Conservation (phyloP, 2,113 vertebrate genomes). For the Semnornis frantzii region DNA sequence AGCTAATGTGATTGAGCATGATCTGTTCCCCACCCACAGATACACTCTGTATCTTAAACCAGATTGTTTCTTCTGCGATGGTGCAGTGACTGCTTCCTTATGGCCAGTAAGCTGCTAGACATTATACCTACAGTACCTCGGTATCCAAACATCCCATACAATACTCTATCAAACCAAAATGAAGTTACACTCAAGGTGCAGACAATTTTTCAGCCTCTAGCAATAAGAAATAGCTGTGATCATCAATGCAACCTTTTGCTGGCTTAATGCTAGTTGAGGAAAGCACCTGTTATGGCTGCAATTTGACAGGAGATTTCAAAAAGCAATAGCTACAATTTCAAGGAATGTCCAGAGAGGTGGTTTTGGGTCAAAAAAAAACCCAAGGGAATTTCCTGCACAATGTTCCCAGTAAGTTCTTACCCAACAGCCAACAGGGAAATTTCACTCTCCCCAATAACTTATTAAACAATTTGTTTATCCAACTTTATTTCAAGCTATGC, state of each 20-base stretch:
- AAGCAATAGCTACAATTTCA: not conserved
- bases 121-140: not conserved
- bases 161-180: not conserved
- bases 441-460: not conserved
- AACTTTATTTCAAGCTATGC: not conserved
- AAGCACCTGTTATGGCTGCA: not conserved
- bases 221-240: not conserved
- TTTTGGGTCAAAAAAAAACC: not conserved
- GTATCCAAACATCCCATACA: not conserved
- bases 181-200: not conserved
- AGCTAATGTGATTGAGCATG: accelerated
- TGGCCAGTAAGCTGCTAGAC: not conserved
- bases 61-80: not conserved
- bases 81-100: not conserved
- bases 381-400: not conserved
- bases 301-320: not conserved
- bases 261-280: not conserved
- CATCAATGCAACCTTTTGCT: not conserved
- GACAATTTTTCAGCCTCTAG: not conserved
- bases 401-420: not conserved
- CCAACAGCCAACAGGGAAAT: accelerated
- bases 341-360: not conserved
- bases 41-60: not conserved
- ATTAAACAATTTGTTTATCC: not conserved
- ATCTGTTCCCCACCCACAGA: not conserved